Percentiles rank a stretch among this genome's conserved stretches.
Conservation (phyloP, 2,888 invertebrate species). For the Emmelina monodactyla region DNA sequence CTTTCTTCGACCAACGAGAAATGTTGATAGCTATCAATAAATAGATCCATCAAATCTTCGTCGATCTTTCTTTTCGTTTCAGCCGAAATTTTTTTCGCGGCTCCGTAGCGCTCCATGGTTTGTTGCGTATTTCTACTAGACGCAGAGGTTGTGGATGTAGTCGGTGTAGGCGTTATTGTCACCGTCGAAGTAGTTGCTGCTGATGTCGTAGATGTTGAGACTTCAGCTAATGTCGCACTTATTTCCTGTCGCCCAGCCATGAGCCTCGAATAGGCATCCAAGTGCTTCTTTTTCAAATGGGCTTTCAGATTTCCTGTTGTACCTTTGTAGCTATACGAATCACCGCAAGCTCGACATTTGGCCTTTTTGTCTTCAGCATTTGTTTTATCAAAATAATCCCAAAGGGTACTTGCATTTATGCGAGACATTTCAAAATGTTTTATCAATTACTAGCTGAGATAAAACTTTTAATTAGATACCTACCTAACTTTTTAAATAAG, state of each 20-base stretch:
- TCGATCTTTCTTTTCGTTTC: slow-evolving; percentile 11
- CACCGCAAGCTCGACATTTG: slow-evolving; percentile 3
- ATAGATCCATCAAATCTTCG: slow-evolving; percentile 12
- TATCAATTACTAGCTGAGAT: too few relatives aligned
- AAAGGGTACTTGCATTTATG: neutral
- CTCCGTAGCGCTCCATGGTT: neutral
- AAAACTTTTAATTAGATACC: too few relatives aligned
- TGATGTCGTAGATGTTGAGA: neutral
- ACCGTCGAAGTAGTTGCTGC: neutral
- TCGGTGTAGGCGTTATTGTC: neutral
- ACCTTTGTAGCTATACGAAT: slow-evolving; percentile 3
- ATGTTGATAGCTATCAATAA: slow-evolving; percentile 14
- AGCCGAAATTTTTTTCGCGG: slow-evolving; percentile 1
- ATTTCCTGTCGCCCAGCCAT: neutral
- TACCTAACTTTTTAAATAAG: too few relatives aligned
- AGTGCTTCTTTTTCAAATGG: slow-evolving; percentile 5
- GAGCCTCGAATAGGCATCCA: slow-evolving; percentile 1
- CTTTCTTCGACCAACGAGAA: slow-evolving; percentile 15
- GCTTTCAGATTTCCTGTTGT: slow-evolving; percentile 6
- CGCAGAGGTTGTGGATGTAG: neutral
- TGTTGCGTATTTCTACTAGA: neutral
- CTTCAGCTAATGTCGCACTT: neutral
- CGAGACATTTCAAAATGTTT: too few relatives aligned
- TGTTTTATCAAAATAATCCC: neutral
- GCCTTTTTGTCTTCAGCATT: slow-evolving; percentile 2